A percentile compares a stretch with the other conserved stretches of the same genome.
Evolutionary conservation across 2,113 vertebrate genomes (phyloP).

Genomic region (human (Homo sapiens)): GRCh38 chr7:70467001-70467500

Average conservation of each 20-base stretch:
- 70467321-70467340: not conserved
- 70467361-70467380: not conserved
- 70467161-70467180: not conserved
- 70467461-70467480: not conserved
- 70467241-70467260: not conserved
- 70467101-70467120: not conserved
- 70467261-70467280: not conserved
- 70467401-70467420: not conserved
- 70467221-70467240: not conserved
- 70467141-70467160: not conserved
- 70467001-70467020: constrained; percentile 3
- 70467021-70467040: not conserved
- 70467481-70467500: not conserved
- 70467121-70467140: not conserved
- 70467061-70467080: not conserved
- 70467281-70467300: not conserved
- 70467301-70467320: not conserved
- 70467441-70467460: not conserved
- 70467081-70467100: not conserved
- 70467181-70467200: fast-evolving
- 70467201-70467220: fast-evolving
- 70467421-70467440: no score
- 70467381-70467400: not conserved
- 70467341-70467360: not conserved
- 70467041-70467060: not conserved